Evolutionary conservation across 2,888 invertebrate species (phyloP).

Genomic region (Caenorhabditis imperialis): DNA sequence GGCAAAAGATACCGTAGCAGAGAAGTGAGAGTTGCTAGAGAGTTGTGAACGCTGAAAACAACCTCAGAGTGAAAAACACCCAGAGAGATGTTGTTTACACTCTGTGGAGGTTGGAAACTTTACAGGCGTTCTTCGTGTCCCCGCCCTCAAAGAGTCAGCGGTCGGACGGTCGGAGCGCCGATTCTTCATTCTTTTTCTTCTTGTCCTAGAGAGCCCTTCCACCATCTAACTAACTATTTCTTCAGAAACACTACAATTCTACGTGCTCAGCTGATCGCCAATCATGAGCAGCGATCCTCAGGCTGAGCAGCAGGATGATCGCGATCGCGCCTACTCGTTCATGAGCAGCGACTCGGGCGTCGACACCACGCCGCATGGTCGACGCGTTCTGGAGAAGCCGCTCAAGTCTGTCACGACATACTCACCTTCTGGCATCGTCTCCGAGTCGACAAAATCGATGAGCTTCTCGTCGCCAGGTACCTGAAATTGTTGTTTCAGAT

Average conservation of each 20-base stretch:
- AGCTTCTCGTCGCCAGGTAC: slow-evolving; percentile 59
- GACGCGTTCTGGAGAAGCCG: slow-evolving; percentile 24
- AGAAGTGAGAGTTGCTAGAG: slow-evolving; percentile 43
- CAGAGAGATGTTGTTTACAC: slow-evolving; percentile 37
- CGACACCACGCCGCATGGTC: slow-evolving; percentile 43
- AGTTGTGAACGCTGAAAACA: slow-evolving; percentile 38
- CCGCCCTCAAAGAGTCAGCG: slow-evolving; percentile 33
- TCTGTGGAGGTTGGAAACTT: slow-evolving; percentile 35
- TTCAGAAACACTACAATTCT: not conserved
- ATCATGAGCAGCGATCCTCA: slow-evolving; percentile 44
- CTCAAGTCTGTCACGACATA: slow-evolving; percentile 42
- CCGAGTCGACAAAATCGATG: slow-evolving; percentile 54
- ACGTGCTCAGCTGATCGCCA: slow-evolving; percentile 40
- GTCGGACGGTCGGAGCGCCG: not conserved
- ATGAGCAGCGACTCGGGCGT: slow-evolving; percentile 61
- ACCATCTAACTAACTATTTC: too few species aligned
- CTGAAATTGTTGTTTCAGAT: slow-evolving; percentile 13
- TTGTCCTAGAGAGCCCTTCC: too few species aligned
- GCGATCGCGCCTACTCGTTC: slow-evolving; percentile 57
- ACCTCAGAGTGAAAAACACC: slow-evolving; percentile 42
- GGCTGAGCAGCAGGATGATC: slow-evolving; percentile 50
- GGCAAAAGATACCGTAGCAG: slow-evolving; percentile 36
- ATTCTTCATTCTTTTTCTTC: not conserved
- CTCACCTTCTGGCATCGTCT: slow-evolving; percentile 44
- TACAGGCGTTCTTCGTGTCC: slow-evolving; percentile 11